Base-by-base conservation (phyloP, 2,888 invertebrate species). In the Rhagium mordax region DNA sequence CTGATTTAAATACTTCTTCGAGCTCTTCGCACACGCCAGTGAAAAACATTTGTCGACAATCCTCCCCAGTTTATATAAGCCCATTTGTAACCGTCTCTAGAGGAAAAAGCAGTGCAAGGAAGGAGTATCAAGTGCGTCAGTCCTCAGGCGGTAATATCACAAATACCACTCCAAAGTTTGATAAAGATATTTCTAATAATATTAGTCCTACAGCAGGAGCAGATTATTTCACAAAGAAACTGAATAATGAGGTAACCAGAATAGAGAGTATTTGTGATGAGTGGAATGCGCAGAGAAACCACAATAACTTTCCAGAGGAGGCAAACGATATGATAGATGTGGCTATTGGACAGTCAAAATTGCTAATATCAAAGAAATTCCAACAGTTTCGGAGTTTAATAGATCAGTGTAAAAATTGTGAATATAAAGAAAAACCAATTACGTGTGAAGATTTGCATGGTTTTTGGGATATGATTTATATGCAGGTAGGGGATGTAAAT, bases 391-490 rank as follows among this genome's bases (percentile, higher is more conserved):
- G 78, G 18, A 78, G 81, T 24, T 86, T 74, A 82, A 88, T 72
- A 6, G 55, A 3, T 0, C 86, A 88, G 51, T 89, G 88, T 84
- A 89, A 85, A 81, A 85, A 71, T 82, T 89, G 77, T 78, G 88
- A 84, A 72, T 85, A 88, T 27, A 89, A 89, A n/a, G 84, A 87
- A 27, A 89, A 90, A 76, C 87, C 90, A 8, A 90, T 94, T 51
- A 92, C 91, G 0, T 90, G 91, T 72, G 90, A 91, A 5, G 96
- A 96, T 88, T 89, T 96, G 68, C 94, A 93, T 80, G 96, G 96
- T 24, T 96, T 96, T 89, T 96, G 96, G 96, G 96, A 96, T 82
- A 94, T 95, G 93, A 91, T 95, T 47, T 91, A 91, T 79, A 91
- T 95, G 87, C 95, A 96, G 89, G 91, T 94, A 0, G 91, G 91